Base-by-base conservation (phyloP, 2,888 invertebrate genomes). In the Trichogramma evanescens region DNA sequence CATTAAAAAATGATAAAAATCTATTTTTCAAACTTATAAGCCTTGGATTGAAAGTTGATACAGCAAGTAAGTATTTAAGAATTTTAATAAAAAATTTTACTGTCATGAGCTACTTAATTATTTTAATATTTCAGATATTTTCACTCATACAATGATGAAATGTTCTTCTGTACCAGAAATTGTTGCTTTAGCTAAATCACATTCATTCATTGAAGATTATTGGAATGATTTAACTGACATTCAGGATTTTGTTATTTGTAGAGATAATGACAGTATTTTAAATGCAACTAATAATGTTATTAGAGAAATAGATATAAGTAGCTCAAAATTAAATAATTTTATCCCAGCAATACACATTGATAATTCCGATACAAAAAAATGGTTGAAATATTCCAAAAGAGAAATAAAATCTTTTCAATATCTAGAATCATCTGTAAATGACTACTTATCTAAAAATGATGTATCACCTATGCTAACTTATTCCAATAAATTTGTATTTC, bases 71-170 rank as follows among this genome's bases (percentile, higher is more conserved):
- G 69, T 51, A 45, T 9, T 45, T 50, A 2, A 26, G 26, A 26
- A 26, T 26, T 26, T 26, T 26, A 26, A 26, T 6, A 4, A 55
- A 41, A 42, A 49, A 43, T 13, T 41, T 54, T 56, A 38, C 40
- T 10, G 48, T 26, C 26, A 26, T 26, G 26, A 26, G 26, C 26
- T 26, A 26, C 3, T 26, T 26, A 26, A 26, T 26, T 26, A 26
- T 26, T 26, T 26, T 26, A 26, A 26, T 26, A 8, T 6, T 13
- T n/a, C 6, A 75, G 75, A 70, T 64, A 68, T 70, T 50, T 74
- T 73, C 45, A 73, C 75, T 7, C 70, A 70, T 48, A 66, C 68
- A 42, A 72, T 73, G 70, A 76, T 76, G 70, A 69, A 68, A 52
- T 66, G 65, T 38, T 77, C 76, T 4, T 64, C 38, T 4, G 63